Base-by-base conservation (phyloP, 1,140 invertebrate genomes). In the Caenorhabditis inopinata region DNA sequence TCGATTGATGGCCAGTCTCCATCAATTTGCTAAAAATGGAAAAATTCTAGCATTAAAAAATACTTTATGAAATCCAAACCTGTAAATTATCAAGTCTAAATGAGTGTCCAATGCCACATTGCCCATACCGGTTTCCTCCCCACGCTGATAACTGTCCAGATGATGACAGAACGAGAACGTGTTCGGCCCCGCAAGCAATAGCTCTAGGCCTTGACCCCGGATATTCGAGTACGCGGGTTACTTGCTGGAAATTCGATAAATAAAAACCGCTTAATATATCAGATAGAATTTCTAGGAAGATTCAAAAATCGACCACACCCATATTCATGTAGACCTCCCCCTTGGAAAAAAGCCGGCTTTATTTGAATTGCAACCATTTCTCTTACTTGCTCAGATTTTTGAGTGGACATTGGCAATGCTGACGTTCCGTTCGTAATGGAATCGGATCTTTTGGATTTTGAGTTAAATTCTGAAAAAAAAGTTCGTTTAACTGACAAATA, bases 71-170 rank as follows among this genome's bases (percentile, higher is more conserved):
- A 3, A 0, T 7, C 45, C 46, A 48, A 78, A 85, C 85, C 29
- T 62, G 81, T 14, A 77, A 68, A 51, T 49, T 49, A 7, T 16
- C 53, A 45, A 87, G 47, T 27, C 35, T 47, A 38, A 83, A 47
- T 7, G 74, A 76, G 42, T 85, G 84, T 58, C 87, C 86, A 51
- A 83, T 78, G n/a, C 95, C 95, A 84, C 96, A 90, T 89, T 97
- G 95, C 0, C 95, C 94, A 85, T 92, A 91, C 16, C 90, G 90
- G 88, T 96, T 94, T 38, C 91, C 92, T 16, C 96, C 95, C 94
- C 95, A 97, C 76, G 93, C 92, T 85, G 94, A 95, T 0, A 96
- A 89, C 85, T 95, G 93, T 1, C 95, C 95, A 93, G 94, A 95
- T 85, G 93, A 92, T 82, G 94, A 95, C 2, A 96, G 88, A 0